These are phyloP conservation scores for Pocota personata DNA, from an alignment of 2,888 invertebrate genomes.

Conservation along the genomic window DNA sequence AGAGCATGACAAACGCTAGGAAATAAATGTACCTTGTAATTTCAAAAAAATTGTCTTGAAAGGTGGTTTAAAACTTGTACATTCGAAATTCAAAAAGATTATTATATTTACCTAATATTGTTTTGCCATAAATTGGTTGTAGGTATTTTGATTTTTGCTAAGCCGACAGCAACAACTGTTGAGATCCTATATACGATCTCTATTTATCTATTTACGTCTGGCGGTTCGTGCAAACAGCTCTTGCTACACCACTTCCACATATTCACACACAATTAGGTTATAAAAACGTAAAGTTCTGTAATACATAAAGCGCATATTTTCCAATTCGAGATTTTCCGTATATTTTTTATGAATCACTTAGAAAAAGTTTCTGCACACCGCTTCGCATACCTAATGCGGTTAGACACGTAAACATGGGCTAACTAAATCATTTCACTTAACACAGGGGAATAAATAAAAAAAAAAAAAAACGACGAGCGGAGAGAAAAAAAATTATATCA, in stretches of 20 bases:
- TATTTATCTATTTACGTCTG: constrained; percentile 66
- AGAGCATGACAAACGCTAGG: constrained; percentile 40
- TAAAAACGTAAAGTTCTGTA: constrained; percentile 38
- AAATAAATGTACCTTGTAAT: background rate
- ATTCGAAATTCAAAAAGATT: background rate
- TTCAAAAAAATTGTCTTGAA: background rate
- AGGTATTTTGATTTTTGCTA: constrained; percentile 17
- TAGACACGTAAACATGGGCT: constrained; percentile 29
- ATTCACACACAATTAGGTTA: constrained; percentile 59
- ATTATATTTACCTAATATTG: constrained; percentile 38
- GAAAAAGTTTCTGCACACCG: constrained; percentile 5
- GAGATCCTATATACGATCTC: constrained; percentile 8
- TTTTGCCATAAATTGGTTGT: constrained; percentile 16
- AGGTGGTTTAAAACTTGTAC: background rate
- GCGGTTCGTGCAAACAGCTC: constrained; percentile 36
- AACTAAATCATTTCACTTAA: constrained; percentile 40
- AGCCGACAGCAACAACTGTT: constrained; percentile 30
- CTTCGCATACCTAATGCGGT: constrained; percentile 14
- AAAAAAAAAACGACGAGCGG: background rate
- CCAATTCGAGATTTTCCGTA: background rate
- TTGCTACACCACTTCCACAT: constrained; percentile 53
- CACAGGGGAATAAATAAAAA: background rate
- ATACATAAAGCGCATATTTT: constrained; percentile 7
- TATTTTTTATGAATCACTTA: background rate
- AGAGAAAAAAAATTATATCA: constrained; percentile 12